Base-by-base conservation (phyloP, 2,888 invertebrate genomes). In the Spialia ferax region DNA sequence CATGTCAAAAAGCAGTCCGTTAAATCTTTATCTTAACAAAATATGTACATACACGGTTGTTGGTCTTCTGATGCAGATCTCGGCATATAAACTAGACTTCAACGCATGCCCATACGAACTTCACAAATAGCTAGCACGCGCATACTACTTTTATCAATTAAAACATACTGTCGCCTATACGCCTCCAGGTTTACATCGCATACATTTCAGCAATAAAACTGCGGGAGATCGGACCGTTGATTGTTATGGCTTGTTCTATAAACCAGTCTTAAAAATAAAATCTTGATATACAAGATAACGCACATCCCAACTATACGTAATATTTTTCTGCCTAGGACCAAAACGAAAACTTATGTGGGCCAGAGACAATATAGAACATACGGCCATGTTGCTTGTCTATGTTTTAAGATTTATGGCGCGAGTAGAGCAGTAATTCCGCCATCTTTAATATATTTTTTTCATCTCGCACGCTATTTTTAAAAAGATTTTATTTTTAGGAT, bases 301-400 rank as follows among this genome's bases (percentile, higher is more conserved):
- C 48, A 45, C 64, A 66, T 48, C 52, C 38, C 18, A 13, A n/a
- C 68, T 23, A n/a, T n/a, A 42, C 22, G 26, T 32, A 61, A 69
- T 45, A 29, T 52, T 68, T 63, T 62, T 57, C 32, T 61, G 38
- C 45, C 32, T 66, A 32, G 52, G 74, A 75, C 78, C 69, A 77
- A 82, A 84, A 81, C 75, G 77, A 82, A 79, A 77, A 79, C 75
- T 75, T 78, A 81, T 80, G 78, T 83, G 83, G 80, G 75, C 82
- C 85, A 89, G 76, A 87, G 88, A 90, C 89, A 89, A 89, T 87
- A 86, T 86, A 89, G 83, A 87, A 83, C 82, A 79, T 78, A 79
- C 86, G 86, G 85, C 85, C 86, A 84, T 91, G 91, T 90, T 82
- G 78, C 83, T 85, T 89, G 90, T 90, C 91, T 89, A 87, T 88